Percentiles rank a stretch among this genome's conserved stretches.
phyloP scores from a whole-genome alignment of 2,888 invertebrate species.

The Gastracanthus pulcherrimus region DNA sequence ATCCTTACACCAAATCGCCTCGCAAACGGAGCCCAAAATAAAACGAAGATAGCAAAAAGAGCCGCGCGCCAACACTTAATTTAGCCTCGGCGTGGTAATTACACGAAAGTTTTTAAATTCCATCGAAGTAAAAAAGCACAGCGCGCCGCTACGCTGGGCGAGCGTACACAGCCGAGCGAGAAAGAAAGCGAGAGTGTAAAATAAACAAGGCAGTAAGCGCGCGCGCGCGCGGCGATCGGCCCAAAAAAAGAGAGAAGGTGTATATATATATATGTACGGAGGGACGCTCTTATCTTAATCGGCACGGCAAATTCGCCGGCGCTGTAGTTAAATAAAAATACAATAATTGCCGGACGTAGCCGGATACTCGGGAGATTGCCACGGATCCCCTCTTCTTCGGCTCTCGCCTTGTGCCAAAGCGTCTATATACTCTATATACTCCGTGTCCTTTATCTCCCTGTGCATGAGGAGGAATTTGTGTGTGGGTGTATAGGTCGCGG shows the following conservation, averaged over 20 bases:
- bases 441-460: not conserved
- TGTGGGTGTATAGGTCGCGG: too few species aligned
- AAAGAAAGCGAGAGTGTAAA: not conserved
- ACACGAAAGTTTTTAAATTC: slow-evolving; percentile 15
- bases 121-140: slow-evolving; percentile 11
- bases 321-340: slow-evolving; percentile 39
- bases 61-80: not conserved
- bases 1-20: too few species aligned
- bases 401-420: not conserved
- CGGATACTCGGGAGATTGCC: slow-evolving; percentile 14
- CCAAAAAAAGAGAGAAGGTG: not conserved
- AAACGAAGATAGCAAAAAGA: not conserved
- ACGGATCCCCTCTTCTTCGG: not conserved
- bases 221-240: too few species aligned
- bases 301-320: slow-evolving; percentile 13
- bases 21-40: not conserved
- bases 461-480: too few species aligned
- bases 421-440: not conserved
- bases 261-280: not conserved
- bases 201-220: too few species aligned
- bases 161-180: too few species aligned
- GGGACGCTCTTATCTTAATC: slow-evolving; percentile 46
- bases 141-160: not conserved
- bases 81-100: slow-evolving; percentile 4
- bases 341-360: slow-evolving; percentile 27